phyloP scores from a whole-genome alignment of 2,888 invertebrate species.

The Mycalesis mineus region DNA sequence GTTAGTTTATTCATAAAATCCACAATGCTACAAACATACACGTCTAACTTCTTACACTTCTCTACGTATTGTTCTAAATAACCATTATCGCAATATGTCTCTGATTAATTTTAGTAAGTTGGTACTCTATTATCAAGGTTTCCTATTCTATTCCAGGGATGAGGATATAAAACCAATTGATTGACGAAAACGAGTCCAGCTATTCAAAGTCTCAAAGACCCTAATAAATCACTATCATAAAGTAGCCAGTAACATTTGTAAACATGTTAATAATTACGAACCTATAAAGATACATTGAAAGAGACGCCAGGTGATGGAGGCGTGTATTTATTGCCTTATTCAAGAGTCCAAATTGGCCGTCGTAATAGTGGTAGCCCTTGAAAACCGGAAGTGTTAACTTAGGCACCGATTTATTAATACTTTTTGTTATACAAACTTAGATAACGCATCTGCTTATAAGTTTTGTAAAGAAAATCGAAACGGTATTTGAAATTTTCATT shows the following conservation, averaged over 20 bases:
- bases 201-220: neutral
- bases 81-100: too few species aligned
- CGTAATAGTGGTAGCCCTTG: constrained; percentile 26
- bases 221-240: constrained; percentile 15
- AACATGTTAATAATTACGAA: constrained; percentile 20
- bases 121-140: too few species aligned
- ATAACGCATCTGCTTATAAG: constrained; percentile 23
- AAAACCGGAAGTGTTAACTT: constrained; percentile 31
- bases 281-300: constrained; percentile 5
- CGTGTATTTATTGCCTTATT: constrained; percentile 26
- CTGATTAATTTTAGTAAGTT: too few species aligned
- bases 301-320: constrained; percentile 31
- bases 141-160: too few species aligned
- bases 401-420: constrained; percentile 20
- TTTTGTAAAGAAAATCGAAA: neutral
- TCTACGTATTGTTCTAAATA: too few species aligned
- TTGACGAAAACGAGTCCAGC: too few species aligned
- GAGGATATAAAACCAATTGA: neutral
- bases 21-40: too few species aligned
- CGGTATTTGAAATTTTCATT: too few species aligned
- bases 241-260: constrained; percentile 14
- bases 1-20: too few species aligned
- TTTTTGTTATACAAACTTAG: constrained; percentile 8
- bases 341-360: constrained; percentile 7
- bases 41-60: too few species aligned